Conservation (phyloP, 2,797 vertebrate species). For the Helicolenus hilgendorfi region DNA sequence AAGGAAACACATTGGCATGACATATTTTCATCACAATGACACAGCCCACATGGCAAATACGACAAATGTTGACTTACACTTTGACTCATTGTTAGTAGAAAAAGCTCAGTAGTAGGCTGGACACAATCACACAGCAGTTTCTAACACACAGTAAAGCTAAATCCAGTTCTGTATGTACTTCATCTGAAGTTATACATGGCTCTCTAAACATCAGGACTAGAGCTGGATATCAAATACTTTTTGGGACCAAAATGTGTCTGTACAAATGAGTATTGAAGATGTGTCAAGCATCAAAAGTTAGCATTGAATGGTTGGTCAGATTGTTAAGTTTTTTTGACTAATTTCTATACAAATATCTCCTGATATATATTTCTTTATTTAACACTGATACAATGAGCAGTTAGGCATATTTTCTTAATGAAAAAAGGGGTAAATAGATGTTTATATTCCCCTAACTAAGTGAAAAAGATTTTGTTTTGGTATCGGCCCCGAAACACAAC, state of each 20-base stretch:
- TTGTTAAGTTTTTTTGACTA: not conserved
- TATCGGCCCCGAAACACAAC: not conserved
- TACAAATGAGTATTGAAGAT: not conserved
- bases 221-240: not conserved
- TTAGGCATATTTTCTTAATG: not conserved
- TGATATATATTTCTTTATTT: not conserved
- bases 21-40: not conserved
- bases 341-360: not conserved
- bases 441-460: not conserved
- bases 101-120: not conserved
- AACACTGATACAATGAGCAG: not conserved
- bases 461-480: not conserved
- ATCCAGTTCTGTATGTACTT: not conserved
- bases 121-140: not conserved
- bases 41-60: constrained; percentile 8
- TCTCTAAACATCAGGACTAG: not conserved
- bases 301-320: not conserved
- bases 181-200: not conserved
- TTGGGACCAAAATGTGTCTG: not conserved
- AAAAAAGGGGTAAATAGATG: not conserved
- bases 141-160: not conserved
- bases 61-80: constrained; percentile 3
- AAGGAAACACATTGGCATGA: not conserved
- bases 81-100: not conserved
- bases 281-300: not conserved